Base-by-base conservation (phyloP, 2,797 vertebrate species). In the Lacerta viridis region DNA sequence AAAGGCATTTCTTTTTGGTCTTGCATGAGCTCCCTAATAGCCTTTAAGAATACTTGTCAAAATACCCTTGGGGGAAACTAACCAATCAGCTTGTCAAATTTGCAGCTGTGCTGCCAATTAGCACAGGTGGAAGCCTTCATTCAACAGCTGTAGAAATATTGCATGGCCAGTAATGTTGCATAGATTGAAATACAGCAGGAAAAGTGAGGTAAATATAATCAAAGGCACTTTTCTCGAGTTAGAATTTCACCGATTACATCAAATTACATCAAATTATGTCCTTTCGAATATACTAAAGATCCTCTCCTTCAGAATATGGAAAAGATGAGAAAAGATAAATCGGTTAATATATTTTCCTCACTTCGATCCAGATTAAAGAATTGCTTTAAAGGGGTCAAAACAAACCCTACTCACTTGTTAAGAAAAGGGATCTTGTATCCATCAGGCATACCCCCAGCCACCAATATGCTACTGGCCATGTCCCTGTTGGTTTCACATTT, bases 111-210 rank as follows among this genome's bases (percentile, higher is more conserved):
- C 25, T 71, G 46, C 55, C 84, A 84, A 15, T 81, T 88, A 39
- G 23, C 50, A 43, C 17, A 91, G 41, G 66, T 11, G 41, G 25
- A 15, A 86, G 69, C 17, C 43, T 87, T 59, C 84, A 46, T 33
- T 64, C 83, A 72, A 81, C 64, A 71, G 25, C 77, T 81, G 29
- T 81, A 83, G 0, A 0, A 93, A 78, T 88, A 84, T 59, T 41
- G n/a, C 17, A 50, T 55, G 41, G 33, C 33, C 13, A 7, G 72
- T 50, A 27, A 75, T 87, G 77, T 55, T 83, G 72, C 43, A 88
- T 79, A 76, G 83, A 79, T 68, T 90, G 82, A 92, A 90, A 79
- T 88, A 80, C 25, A 77, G 29, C 2, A 95, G 86, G 89, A 90
- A 90, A 85, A 46, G 4, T 46, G 27, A 29, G 55, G 2, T 4